A percentile compares a stretch with the other conserved stretches of the same genome.
phyloP scores from a whole-genome alignment of 1,140 invertebrate genomes.

The Whitmania pigra region DNA sequence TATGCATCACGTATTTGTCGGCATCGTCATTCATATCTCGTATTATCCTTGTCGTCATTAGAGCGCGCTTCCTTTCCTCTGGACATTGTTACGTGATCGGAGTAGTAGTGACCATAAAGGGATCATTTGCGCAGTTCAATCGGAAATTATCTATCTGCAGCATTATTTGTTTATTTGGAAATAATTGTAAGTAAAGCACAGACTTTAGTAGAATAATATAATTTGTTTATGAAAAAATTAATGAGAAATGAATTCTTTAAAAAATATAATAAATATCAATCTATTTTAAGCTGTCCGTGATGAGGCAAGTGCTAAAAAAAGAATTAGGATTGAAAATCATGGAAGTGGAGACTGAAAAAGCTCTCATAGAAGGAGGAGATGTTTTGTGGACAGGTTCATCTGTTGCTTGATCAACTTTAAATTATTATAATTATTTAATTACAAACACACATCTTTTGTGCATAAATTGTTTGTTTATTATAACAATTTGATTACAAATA shows the following conservation, averaged over 20 bases:
- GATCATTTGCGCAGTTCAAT: no score
- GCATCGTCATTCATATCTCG: no score
- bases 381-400: conserved; percentile 74
- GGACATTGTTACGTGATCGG: neutral
- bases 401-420: neutral
- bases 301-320: conserved; percentile 64
- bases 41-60: neutral
- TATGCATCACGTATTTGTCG: no score
- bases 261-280: neutral
- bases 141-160: no score
- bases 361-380: conserved; percentile 72
- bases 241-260: no score
- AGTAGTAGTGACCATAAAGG: conserved; percentile 13
- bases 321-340: conserved; percentile 67
- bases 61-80: conserved; percentile 1
- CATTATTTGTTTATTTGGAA: no score
- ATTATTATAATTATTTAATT: neutral
- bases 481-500: no score
- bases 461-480: no score
- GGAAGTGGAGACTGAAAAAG: conserved; percentile 65
- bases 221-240: no score
- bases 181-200: no score
- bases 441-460: no score
- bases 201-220: no score
- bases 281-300: conserved; percentile 57